Conservation (phyloP, 1,140 invertebrate species). For the Sminthurides bifidus region DNA sequence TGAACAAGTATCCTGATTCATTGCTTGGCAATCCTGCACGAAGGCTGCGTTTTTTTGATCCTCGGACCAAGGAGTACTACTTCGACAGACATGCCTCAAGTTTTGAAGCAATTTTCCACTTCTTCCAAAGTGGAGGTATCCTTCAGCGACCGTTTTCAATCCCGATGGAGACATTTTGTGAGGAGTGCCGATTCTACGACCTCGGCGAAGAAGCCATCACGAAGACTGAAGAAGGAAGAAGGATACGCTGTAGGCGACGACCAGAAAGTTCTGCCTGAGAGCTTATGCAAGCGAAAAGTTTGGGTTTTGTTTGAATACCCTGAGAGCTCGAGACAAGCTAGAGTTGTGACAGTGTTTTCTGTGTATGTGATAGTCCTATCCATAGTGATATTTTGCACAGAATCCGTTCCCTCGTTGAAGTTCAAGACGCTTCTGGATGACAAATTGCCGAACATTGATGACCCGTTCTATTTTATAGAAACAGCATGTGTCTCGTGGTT, state of each 20-base stretch:
- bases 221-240: slow-evolving; percentile 35
- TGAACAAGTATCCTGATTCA: slow-evolving; percentile 45
- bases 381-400: slow-evolving; percentile 85
- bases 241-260: neutral
- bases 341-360: slow-evolving; percentile 70
- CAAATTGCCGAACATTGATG: neutral
- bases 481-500: slow-evolving; percentile 95
- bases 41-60: slow-evolving; percentile 35
- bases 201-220: slow-evolving; percentile 38
- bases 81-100: slow-evolving; percentile 21
- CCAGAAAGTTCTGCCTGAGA: neutral
- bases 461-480: slow-evolving; percentile 77
- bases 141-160: slow-evolving; percentile 41
- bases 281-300: slow-evolving; percentile 13
- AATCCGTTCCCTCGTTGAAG: slow-evolving; percentile 62
- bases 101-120: slow-evolving; percentile 27
- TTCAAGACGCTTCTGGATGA: neutral
- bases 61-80: slow-evolving; percentile 17
- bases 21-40: slow-evolving; percentile 43
- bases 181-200: slow-evolving; percentile 42
- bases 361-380: slow-evolving; percentile 89
- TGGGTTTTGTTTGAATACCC: slow-evolving; percentile 27
- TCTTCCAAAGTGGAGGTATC: slow-evolving; percentile 37
- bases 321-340: slow-evolving; percentile 14
- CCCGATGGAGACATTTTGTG: slow-evolving; percentile 38